Conservation (phyloP, 2,888 invertebrate genomes). For the Conchocele bisecta region DNA sequence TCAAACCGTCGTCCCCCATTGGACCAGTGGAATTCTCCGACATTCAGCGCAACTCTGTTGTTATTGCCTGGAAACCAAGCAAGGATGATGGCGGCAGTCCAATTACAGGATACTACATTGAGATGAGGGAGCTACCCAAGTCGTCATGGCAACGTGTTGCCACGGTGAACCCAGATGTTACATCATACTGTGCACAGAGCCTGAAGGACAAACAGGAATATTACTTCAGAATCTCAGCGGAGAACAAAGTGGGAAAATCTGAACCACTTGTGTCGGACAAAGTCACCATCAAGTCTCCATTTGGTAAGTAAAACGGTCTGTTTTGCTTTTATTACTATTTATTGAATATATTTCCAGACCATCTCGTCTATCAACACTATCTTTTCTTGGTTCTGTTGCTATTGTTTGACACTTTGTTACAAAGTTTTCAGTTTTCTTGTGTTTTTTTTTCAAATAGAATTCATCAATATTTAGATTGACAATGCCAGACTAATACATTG, state of each 20-base stretch:
- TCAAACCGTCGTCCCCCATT: constrained; percentile 72
- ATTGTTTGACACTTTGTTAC: no score
- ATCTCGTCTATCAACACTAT: no score
- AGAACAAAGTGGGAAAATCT: constrained; percentile 78
- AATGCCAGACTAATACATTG: no score
- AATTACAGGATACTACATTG: constrained; percentile 80
- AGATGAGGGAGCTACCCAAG: constrained; percentile 85
- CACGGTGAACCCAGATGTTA: constrained; percentile 89
- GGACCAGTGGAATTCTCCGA: constrained; percentile 77
- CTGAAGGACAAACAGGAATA: constrained; percentile 83
- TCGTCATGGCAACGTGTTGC: constrained; percentile 90
- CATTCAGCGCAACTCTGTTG: constrained; percentile 73
- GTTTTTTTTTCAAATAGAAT: no score
- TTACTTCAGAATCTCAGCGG: constrained; percentile 80
- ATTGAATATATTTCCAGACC: no score
- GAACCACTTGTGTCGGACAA: constrained; percentile 72
- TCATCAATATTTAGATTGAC: no score
- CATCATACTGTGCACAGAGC: constrained; percentile 75
- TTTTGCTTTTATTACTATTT: background rate
- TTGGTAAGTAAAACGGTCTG: constrained; percentile 62
- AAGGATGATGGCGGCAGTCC: constrained; percentile 94
- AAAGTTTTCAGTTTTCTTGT: no score
- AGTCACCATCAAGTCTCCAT: constrained; percentile 76
- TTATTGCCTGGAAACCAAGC: constrained; percentile 86
- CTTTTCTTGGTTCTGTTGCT: no score